Percentiles rank a stretch among this genome's conserved stretches.
These are phyloP conservation scores for Brachynemurus nebulosus DNA, from an alignment of 2,888 invertebrate species.

Conservation along the genomic window DNA sequence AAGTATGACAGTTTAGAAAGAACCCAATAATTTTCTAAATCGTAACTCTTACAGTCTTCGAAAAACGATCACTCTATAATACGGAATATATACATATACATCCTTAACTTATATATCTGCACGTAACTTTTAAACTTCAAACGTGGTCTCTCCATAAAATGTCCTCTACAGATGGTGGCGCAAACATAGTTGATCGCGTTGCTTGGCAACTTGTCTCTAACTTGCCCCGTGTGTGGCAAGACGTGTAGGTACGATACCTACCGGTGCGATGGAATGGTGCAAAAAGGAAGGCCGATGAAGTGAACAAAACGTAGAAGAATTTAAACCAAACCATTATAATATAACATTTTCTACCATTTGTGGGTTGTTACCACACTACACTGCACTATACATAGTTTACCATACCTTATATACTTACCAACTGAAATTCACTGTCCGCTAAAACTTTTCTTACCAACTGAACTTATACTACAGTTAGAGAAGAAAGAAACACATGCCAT, in stretches of 20 bases:
- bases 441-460: not conserved
- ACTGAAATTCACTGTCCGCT: too few relatives aligned
- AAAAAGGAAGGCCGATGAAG: too few relatives aligned
- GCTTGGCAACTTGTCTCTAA: constrained; percentile 7
- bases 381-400: too few relatives aligned
- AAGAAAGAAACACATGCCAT: not conserved
- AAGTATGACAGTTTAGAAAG: too few relatives aligned
- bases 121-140: constrained; percentile 8
- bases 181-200: constrained; percentile 3
- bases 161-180: constrained; percentile 8
- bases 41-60: too few relatives aligned
- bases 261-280: not conserved
- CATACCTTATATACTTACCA: constrained; percentile 2
- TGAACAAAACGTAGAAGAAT: too few relatives aligned
- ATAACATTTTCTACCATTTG: constrained; percentile 1
- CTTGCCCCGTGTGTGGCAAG: not conserved
- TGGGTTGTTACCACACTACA: constrained; percentile 1
- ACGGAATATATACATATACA: not conserved
- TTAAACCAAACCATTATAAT: not conserved
- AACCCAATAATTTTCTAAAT: too few relatives aligned
- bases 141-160: constrained; percentile 9
- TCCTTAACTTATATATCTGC: not conserved
- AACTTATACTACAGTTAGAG: too few relatives aligned
- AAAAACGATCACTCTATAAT: too few relatives aligned
- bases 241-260: too few relatives aligned